A percentile compares a stretch with the other conserved stretches of the same genome.
Conservation (phyloP, 2,888 invertebrate species). For the Octonoba sinensis region DNA sequence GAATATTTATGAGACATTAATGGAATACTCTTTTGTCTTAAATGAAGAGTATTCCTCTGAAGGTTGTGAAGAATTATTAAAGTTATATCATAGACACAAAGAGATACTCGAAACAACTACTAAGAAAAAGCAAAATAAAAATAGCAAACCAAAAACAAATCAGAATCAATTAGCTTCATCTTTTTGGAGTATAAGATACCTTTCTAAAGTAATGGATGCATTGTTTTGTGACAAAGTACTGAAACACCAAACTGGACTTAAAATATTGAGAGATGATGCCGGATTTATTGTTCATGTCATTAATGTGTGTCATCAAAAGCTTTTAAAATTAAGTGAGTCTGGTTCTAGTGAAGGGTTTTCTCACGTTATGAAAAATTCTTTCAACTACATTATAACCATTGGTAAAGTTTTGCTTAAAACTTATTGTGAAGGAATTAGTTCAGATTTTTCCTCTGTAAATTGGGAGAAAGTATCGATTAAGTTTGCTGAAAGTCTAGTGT, state of each 20-base stretch:
- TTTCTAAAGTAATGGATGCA: slow-evolving; percentile 30
- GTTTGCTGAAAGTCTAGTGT: slow-evolving; percentile 36
- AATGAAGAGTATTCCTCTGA: slow-evolving; percentile 23
- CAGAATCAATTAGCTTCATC: neutral
- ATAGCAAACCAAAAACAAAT: slow-evolving; percentile 26
- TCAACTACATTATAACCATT: slow-evolving; percentile 17
- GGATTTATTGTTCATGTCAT: slow-evolving; percentile 41
- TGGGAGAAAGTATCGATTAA: slow-evolving; percentile 33
- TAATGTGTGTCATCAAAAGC: slow-evolving; percentile 35
- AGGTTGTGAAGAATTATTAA: slow-evolving; percentile 38
- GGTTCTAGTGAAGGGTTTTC: slow-evolving; percentile 43
- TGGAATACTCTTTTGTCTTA: slow-evolving; percentile 70
- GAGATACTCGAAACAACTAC: slow-evolving; percentile 17
- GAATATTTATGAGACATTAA: slow-evolving; percentile 78
- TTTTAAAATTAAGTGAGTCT: slow-evolving; percentile 34
- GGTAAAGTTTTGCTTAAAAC: slow-evolving; percentile 33
- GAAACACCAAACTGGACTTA: slow-evolving; percentile 44
- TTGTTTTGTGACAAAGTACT: slow-evolving; percentile 37
- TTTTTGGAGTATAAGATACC: slow-evolving; percentile 23
- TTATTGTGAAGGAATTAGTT: slow-evolving; percentile 33
- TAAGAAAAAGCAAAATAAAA: slow-evolving; percentile 45
- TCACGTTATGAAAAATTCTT: slow-evolving; percentile 14
- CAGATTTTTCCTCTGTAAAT: slow-evolving; percentile 22
- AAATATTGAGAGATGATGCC: slow-evolving; percentile 33
- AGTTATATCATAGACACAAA: slow-evolving; percentile 35